Evolutionary conservation across 2,113 vertebrate species (phyloP), one percentile per base, ranked within the genome.

Genomic region (Heterotis niloticus): DNA sequence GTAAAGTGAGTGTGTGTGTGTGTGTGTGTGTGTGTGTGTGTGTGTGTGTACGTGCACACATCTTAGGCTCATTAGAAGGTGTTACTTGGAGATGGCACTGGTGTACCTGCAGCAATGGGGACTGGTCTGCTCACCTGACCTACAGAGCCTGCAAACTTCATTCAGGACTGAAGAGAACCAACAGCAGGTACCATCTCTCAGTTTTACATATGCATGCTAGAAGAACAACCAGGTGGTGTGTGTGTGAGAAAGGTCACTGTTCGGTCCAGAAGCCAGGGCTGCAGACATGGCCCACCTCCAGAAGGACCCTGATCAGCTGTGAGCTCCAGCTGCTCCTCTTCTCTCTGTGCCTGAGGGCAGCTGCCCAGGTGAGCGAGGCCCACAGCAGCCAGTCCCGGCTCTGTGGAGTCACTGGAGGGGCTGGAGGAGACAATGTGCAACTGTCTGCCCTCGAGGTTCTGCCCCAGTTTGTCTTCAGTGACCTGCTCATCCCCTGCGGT

Each of bases 11-110:
- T n/a, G n/a, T n/a, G n/a, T n/a, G n/a, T n/a, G n/a, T n/a, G n/a
- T n/a, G n/a, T n/a, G n/a, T n/a, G n/a, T n/a, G n/a, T n/a, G n/a
- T n/a, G n/a, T n/a, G n/a, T n/a, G n/a, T n/a, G n/a, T n/a, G n/a
- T n/a, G n/a, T n/a, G n/a, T n/a, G n/a, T n/a, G n/a, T n/a, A n/a
- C n/a, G n/a, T n/a, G n/a, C n/a, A n/a, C n/a, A 26, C 57, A 28
- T 60, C 18, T 64, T n/a, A n/a, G n/a, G n/a, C n/a, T n/a, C n/a
- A n/a, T 57, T 44, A 91, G 89, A 78, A 87, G 83, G 77, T 89
- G 93, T 66, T 96, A 95, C 83, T 86, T 96, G 82, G 95, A 96
- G 87, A 89, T 95, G 82, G 93, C 92, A 26, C 68, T 93, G 9
- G 74, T 91, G 1, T 92, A 90, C 85, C 87, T 95, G 74, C 80